Conservation (phyloP, 2,113 vertebrate species). For the Sturnus vulgaris region DNA sequence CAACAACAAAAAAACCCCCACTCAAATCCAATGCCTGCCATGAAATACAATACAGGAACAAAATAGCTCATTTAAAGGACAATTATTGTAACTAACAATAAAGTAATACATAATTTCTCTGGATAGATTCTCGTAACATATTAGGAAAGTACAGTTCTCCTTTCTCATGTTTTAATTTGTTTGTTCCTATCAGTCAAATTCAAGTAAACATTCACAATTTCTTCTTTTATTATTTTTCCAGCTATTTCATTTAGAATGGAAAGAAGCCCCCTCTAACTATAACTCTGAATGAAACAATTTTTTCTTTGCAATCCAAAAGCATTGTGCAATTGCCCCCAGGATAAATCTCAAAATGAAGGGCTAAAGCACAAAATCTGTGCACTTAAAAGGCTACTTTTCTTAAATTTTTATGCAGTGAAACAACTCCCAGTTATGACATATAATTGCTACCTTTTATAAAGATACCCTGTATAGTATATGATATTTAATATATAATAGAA, state of each 20-base stretch:
- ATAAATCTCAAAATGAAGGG: background rate
- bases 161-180: background rate
- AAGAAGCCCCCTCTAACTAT: background rate
- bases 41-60: background rate
- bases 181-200: background rate
- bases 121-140: background rate
- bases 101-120: background rate
- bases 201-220: background rate
- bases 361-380: background rate
- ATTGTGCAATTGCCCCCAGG: background rate
- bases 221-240: background rate
- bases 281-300: background rate
- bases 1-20: background rate
- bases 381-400: background rate
- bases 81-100: background rate
- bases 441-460: background rate
- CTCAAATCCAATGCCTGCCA: background rate
- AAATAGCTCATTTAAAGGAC: background rate
- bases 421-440: background rate
- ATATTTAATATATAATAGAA: background rate
- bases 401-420: background rate
- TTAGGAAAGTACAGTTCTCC: background rate
- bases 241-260: background rate
- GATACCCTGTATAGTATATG: background rate
- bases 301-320: background rate